Evolutionary conservation across 2,888 invertebrate species (phyloP).

Genomic region (Cantharis flavilabris): DNA sequence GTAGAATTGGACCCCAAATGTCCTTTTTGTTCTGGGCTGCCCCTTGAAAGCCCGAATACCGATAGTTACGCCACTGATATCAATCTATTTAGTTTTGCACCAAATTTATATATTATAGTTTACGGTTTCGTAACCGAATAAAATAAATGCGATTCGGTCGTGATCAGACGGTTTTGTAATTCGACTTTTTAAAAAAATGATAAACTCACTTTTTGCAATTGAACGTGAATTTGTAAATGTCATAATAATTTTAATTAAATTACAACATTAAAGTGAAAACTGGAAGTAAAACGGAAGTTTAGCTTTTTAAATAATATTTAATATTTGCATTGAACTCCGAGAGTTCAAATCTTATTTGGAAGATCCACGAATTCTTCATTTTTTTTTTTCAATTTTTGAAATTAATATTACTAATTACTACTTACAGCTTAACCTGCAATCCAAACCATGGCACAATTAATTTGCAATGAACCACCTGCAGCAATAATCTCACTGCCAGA

Average conservation of each 20-base stretch:
- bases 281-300: not conserved
- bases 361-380: too few relatives aligned
- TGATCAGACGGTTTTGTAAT: not conserved
- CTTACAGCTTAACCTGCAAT: too few relatives aligned
- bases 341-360: too few relatives aligned
- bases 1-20: too few relatives aligned
- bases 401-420: too few relatives aligned
- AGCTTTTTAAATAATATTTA: not conserved
- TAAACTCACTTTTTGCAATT: not conserved
- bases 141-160: not conserved
- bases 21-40: too few relatives aligned
- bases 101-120: not conserved
- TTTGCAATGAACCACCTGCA: too few relatives aligned
- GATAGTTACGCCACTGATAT: too few relatives aligned
- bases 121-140: not conserved
- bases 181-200: not conserved
- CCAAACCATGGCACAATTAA: too few relatives aligned
- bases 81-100: not conserved
- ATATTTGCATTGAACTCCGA: not conserved
- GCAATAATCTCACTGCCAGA: too few relatives aligned
- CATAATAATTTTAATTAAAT: not conserved
- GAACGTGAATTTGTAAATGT: not conserved
- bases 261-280: not conserved
- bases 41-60: too few relatives aligned
- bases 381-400: too few relatives aligned